Conservation (phyloP, 1,140 invertebrate species). For the Tetramorium alpestre region DNA sequence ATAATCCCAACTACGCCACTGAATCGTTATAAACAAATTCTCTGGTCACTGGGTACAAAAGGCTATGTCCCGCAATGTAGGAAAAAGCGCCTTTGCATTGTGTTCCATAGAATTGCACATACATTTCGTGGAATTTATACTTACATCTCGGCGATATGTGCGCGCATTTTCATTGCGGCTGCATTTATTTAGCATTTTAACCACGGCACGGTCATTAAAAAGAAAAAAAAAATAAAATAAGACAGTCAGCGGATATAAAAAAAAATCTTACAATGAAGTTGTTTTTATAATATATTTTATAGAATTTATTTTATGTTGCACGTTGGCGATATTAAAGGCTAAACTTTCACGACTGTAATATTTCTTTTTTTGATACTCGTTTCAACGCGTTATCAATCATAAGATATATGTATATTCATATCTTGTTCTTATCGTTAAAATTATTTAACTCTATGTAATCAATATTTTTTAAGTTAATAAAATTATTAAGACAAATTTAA, state of each 20-base stretch:
- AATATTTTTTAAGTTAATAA: background rate
- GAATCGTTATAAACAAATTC: background rate
- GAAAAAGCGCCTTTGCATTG: conserved; percentile 18
- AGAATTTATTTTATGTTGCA: conserved; percentile 16
- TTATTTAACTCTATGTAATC: background rate
- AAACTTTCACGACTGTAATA: background rate
- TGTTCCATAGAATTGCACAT: background rate
- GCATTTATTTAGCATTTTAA: conserved; percentile 38
- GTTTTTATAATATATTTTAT: conserved; percentile 26
- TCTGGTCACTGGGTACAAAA: background rate
- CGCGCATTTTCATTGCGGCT: background rate
- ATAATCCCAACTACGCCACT: background rate
- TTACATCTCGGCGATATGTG: background rate
- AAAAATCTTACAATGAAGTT: background rate
- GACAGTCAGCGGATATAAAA: conserved; percentile 17
- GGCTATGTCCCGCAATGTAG: background rate
- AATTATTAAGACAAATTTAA: background rate
- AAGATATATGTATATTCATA: conserved; percentile 36
- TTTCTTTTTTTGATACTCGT: conserved; percentile 52
- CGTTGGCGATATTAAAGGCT: background rate
- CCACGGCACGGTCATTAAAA: background rate
- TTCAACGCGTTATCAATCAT: conserved; percentile 39
- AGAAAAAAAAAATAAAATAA: background rate
- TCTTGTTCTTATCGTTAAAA: conserved; percentile 22
- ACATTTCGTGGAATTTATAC: conserved; percentile 7